Conservation (phyloP, 2,797 vertebrate genomes). For the Enteromius treurensis region DNA sequence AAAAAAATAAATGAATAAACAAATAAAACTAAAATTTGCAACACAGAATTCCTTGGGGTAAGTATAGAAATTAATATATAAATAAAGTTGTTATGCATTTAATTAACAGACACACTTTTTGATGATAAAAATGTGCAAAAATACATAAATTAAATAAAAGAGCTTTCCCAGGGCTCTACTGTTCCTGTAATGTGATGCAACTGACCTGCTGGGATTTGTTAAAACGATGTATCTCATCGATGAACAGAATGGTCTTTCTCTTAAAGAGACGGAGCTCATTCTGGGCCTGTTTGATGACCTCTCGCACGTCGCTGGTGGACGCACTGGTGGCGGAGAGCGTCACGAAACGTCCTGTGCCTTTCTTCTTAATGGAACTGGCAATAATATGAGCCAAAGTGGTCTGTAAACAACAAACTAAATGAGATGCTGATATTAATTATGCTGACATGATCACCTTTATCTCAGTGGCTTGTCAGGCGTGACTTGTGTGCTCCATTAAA, state of each 20-base stretch:
- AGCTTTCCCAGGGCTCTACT: not conserved
- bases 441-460: not conserved
- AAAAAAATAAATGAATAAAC: not conserved
- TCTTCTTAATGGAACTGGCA: constrained; percentile 87
- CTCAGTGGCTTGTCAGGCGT: not conserved
- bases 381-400: constrained; percentile 96
- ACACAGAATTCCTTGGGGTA: too few relatives aligned
- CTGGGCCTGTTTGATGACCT: constrained; percentile 94
- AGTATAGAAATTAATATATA: not conserved
- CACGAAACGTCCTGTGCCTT: constrained; percentile 84
- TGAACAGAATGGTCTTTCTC: constrained; percentile 95
- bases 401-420: constrained; percentile 72
- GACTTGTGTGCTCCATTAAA: not conserved
- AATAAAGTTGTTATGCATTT: not conserved
- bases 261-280: constrained; percentile 94
- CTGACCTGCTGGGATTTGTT: constrained; percentile 97
- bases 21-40: too few relatives aligned
- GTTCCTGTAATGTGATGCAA: not conserved
- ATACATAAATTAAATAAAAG: too few relatives aligned
- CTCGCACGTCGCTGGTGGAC: constrained; percentile 88
- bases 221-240: constrained; percentile 98
- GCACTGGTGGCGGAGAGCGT: constrained; percentile 90
- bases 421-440: not conserved
- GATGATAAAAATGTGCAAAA: not conserved
- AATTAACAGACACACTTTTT: not conserved